Percentiles rank a stretch among this genome's conserved stretches.
Evolutionary conservation across 2,888 invertebrate species (phyloP).

Genomic region (Rhodophaea formosa): DNA sequence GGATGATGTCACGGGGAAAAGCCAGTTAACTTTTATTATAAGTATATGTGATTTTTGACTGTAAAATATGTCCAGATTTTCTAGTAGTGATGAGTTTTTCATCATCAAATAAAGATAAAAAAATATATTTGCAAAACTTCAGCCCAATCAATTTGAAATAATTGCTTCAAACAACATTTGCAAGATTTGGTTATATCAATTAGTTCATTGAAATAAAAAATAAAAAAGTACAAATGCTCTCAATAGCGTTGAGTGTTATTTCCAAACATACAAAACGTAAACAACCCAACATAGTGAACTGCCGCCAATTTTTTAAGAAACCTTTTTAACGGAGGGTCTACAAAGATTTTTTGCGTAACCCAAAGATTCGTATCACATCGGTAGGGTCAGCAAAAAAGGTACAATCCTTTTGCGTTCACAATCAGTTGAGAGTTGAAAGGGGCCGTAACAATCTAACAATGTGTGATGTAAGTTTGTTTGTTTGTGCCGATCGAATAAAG

Average conservation of each 20-base stretch:
- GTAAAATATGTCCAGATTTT: too few species aligned
- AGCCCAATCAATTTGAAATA: too few species aligned
- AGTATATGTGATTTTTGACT: too few species aligned
- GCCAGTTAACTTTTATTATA: too few species aligned
- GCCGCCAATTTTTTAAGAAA: slow-evolving; percentile 15
- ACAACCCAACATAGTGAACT: not conserved
- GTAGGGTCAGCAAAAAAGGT: slow-evolving; percentile 23
- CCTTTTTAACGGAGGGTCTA: slow-evolving; percentile 1
- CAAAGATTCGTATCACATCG: slow-evolving; percentile 22
- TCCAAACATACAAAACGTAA: not conserved
- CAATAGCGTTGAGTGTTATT: not conserved
- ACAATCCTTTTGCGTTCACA: slow-evolving; percentile 25
- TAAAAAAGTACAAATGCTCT: too few species aligned
- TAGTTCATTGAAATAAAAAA: too few species aligned
- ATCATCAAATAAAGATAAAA: too few species aligned
- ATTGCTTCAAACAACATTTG: too few species aligned
- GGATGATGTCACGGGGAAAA: too few species aligned
- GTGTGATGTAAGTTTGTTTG: not conserved
- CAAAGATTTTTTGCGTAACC: slow-evolving; percentile 14
- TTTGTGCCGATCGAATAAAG: not conserved
- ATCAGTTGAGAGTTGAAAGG: slow-evolving; percentile 17
- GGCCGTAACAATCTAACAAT: not conserved
- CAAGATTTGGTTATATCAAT: too few species aligned
- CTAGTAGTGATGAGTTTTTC: too few species aligned
- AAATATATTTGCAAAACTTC: too few species aligned